Conservation (phyloP, 2,113 vertebrate species). For the Promerops cafer region DNA sequence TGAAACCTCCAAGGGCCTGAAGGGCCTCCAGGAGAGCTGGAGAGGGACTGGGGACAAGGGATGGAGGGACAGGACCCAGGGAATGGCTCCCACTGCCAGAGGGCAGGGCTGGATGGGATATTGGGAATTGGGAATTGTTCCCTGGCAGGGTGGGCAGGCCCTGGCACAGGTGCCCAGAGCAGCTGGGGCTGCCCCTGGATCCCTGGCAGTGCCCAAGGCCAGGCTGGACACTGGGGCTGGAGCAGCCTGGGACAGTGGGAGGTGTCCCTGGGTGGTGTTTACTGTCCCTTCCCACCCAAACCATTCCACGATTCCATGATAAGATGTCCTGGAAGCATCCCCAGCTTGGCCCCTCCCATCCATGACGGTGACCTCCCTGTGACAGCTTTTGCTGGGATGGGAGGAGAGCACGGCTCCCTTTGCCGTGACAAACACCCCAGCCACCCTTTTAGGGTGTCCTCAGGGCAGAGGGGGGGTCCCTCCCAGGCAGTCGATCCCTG, state of each 20-base stretch:
- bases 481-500: neutral
- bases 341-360: neutral
- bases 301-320: neutral
- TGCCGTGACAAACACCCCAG: neutral
- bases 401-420: neutral
- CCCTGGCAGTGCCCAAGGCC: neutral
- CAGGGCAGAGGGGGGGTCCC: neutral
- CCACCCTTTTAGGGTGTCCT: neutral
- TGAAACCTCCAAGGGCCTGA: neutral
- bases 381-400: rapidly evolving
- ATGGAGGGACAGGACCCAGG: neutral
- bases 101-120: neutral
- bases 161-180: neutral
- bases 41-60: neutral
- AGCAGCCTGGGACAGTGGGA: neutral
- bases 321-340: neutral
- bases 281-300: neutral
- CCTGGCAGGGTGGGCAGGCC: neutral
- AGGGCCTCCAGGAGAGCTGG: neutral
- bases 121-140: neutral
- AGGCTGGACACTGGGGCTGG: neutral
- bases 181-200: neutral
- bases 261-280: neutral
- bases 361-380: rapidly evolving
- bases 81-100: neutral